Evolutionary conservation across 2,888 invertebrate genomes (phyloP).

Genomic region (Ischnus inquisitorius): DNA sequence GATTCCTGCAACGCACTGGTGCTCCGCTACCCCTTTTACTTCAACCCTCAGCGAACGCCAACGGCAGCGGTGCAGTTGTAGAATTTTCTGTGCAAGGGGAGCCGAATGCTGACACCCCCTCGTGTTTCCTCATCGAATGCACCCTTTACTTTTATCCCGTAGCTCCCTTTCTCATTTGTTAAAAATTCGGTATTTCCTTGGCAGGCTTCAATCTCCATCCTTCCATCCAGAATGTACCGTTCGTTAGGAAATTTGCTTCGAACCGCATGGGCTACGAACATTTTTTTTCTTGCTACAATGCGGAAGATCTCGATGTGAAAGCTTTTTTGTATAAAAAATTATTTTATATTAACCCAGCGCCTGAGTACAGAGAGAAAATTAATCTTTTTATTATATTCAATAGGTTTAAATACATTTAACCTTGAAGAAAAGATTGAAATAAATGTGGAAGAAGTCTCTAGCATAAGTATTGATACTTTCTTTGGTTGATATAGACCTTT

Average conservation of each 20-base stretch:
- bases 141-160: conserved; percentile 5
- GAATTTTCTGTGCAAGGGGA: not conserved
- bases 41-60: conserved; percentile 20
- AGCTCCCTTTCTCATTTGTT: not conserved
- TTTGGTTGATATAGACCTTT: too few relatives aligned
- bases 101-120: conserved; percentile 7
- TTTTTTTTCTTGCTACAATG: not conserved
- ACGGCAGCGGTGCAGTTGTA: conserved; percentile 11
- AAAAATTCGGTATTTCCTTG: not conserved
- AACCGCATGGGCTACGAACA: not conserved
- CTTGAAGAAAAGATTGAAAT: not conserved
- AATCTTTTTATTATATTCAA: too few relatives aligned
- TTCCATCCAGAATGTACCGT: not conserved
- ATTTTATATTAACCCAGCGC: not conserved
- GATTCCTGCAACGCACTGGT: conserved; percentile 52
- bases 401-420: not conserved
- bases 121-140: conserved; percentile 9
- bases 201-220: conserved; percentile 1
- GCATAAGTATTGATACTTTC: not conserved
- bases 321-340: not conserved
- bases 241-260: not conserved
- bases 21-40: conserved; percentile 55
- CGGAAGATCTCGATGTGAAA: not conserved
- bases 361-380: not conserved
- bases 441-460: not conserved